Evolutionary conservation across 2,888 invertebrate species (phyloP), one percentile per base, ranked within the genome.

Genomic region (Scelioninae gen. 2): DNA sequence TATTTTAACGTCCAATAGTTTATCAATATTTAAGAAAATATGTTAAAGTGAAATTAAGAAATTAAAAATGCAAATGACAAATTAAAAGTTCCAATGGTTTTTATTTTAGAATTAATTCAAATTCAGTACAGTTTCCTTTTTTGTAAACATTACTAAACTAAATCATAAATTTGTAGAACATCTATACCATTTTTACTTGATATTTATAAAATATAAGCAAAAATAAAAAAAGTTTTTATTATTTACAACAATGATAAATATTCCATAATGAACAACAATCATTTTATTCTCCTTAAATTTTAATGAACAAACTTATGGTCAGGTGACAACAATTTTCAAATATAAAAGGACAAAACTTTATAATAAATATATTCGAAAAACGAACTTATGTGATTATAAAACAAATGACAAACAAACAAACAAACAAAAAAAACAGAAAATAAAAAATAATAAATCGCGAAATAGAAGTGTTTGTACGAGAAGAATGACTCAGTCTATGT

Each of bases 401-500:
- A 57, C 58, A 19, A 58, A 67, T 67, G 65, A 55, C 22, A 57
- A 37, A 31, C 19, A 48, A 33, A 48, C 6, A 50, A 63, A 31
- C 2, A 31, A 31, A 31, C 10, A 41, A 37, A 9, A 43, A 35
- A 50, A 50, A 22, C 16, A 50, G 43, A 41, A 43, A 41, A 50
- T 13, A 37, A 65, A 73, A 64, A 69, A 73, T 61, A 43, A 76
- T 70, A 70, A n/a, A n/a, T n/a, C n/a, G n/a, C 65, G 68, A 25
- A 55, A 65, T 19, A 65, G 53, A 65, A 16, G 9, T 41, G 31
- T 60, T 53, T 65, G 65, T 57, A 73, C 33, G 61, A 69, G 60
- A 73, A 73, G 68, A 69, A 73, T 73, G 68, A 73, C 72, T 73
- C 72, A 55, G 68, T 81, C 81, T 87, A 87, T 86, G 86, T 87